Conservation (phyloP, 2,888 invertebrate genomes). For the Coecobrya sp. region DNA sequence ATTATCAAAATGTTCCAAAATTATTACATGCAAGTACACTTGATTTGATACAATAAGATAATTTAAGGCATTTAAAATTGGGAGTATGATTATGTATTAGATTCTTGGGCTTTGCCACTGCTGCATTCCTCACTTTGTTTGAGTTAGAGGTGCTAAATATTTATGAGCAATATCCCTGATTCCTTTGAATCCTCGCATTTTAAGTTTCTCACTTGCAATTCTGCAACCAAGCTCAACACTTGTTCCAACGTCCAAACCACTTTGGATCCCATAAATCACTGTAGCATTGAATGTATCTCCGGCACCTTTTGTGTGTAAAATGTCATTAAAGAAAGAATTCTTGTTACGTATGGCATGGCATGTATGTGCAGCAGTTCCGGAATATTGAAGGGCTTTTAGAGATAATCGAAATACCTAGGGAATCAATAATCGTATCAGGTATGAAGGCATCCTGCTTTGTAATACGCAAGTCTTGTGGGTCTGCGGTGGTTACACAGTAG, state of each 20-base stretch:
- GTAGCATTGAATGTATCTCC: constrained; percentile 91
- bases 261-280: constrained; percentile 89
- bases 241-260: constrained; percentile 88
- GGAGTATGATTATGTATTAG: not conserved
- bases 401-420: constrained; percentile 87
- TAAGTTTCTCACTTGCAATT: constrained; percentile 90
- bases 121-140: not conserved
- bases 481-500: constrained; percentile 87
- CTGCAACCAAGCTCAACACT: constrained; percentile 90
- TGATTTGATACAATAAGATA: too few relatives aligned
- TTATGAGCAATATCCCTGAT: constrained; percentile 85
- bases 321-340: too few relatives aligned
- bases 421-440: constrained; percentile 89
- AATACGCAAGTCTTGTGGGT: constrained; percentile 87
- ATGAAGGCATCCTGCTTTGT: constrained; percentile 88
- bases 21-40: too few relatives aligned
- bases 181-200: constrained; percentile 89
- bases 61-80: too few relatives aligned
- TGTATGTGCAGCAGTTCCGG: too few relatives aligned
- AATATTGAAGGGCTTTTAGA: too few relatives aligned
- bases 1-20: too few relatives aligned
- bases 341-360: too few relatives aligned
- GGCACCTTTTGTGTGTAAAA: constrained; percentile 88
- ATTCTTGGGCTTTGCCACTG: too few relatives aligned
- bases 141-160: not conserved